Conservation (phyloP, 1,140 invertebrate species). For the Macrotrachela quadricornifera region DNA sequence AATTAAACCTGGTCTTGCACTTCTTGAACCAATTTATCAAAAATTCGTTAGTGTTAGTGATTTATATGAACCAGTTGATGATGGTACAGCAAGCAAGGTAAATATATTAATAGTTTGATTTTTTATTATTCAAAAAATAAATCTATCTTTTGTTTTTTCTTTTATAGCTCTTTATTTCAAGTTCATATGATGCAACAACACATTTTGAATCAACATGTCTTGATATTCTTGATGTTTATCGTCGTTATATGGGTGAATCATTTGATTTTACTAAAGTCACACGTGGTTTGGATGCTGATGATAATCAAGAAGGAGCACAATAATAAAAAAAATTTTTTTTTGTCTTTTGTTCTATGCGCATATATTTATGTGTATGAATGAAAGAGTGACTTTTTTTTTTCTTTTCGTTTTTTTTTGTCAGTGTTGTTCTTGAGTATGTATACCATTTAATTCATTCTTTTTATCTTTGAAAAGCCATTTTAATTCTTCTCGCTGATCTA, state of each 20-base stretch:
- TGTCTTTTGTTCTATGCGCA: too few relatives aligned
- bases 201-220: conserved; percentile 96
- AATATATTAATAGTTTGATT: too few relatives aligned
- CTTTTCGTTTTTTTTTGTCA: too few relatives aligned
- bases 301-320: not conserved
- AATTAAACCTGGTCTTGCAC: conserved; percentile 73
- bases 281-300: conserved; percentile 67
- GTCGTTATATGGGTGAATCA: conserved; percentile 78
- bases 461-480: too few relatives aligned
- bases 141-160: too few relatives aligned
- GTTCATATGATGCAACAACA: conserved; percentile 90
- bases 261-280: conserved; percentile 97
- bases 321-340: too few relatives aligned
- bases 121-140: too few relatives aligned
- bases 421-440: too few relatives aligned
- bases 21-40: conserved; percentile 73
- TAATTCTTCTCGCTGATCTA: too few relatives aligned
- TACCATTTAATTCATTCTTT: too few relatives aligned
- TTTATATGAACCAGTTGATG: conserved; percentile 71
- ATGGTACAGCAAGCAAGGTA: conserved; percentile 66
- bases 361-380: too few relatives aligned
- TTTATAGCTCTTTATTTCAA: conserved; percentile 51
- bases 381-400: too few relatives aligned
- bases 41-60: conserved; percentile 61
- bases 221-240: conserved; percentile 91